Conservation (phyloP, 2,113 vertebrate genomes). For the Laterallus jamaicensis region DNA sequence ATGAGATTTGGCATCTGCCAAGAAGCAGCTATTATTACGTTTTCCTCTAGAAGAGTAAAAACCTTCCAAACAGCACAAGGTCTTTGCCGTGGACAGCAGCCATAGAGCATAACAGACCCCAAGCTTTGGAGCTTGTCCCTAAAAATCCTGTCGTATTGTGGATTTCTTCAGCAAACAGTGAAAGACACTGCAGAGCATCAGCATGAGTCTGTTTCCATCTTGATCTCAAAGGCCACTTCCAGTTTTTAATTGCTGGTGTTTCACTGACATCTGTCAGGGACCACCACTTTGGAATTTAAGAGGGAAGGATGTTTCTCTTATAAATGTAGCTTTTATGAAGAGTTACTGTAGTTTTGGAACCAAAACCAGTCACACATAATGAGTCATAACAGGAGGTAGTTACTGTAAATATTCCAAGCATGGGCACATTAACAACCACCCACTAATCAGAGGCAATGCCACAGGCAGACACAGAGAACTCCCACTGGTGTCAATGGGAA, state of each 20-base stretch:
- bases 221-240: neutral
- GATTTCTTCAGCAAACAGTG: neutral
- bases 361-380: conserved; percentile 15
- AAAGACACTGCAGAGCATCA: neutral
- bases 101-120: neutral
- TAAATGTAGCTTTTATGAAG: neutral
- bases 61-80: rapidly evolving
- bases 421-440: conserved; percentile 60
- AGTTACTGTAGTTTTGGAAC: neutral
- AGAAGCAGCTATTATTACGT: neutral
- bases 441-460: conserved; percentile 45
- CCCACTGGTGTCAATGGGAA: conserved; percentile 24
- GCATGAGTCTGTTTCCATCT: neutral
- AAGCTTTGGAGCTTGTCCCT: neutral
- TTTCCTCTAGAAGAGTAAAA: neutral
- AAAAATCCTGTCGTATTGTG: neutral
- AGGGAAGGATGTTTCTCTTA: neutral
- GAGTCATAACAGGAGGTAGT: conserved; percentile 54
- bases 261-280: neutral
- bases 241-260: neutral
- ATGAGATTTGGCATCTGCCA: neutral
- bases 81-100: neutral
- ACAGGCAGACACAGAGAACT: conserved; percentile 37
- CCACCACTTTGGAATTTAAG: neutral
- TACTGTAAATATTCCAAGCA: conserved; percentile 65